Base-by-base conservation (phyloP, 2,888 invertebrate genomes). In the Tribolium freemani region DNA sequence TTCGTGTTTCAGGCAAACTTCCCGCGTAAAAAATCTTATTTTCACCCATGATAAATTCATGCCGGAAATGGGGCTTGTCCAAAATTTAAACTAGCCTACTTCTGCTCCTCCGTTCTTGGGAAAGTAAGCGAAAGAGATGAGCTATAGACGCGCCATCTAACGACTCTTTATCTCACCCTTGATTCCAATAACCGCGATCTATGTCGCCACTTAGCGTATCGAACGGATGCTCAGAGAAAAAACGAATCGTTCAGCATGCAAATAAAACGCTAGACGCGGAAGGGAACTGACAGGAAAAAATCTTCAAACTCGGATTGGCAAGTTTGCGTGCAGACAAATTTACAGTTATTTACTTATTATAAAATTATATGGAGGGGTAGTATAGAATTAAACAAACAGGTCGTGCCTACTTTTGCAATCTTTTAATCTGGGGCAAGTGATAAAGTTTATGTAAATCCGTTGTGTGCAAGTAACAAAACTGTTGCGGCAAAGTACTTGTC, bases 171-270 rank as follows among this genome's bases (percentile, higher is more conserved):
- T 78, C 75, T 78, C 74, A 77, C 76, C 78, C 77, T 64, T 44
- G 77, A 75, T 77, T 76, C 77, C 69, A 75, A 78, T 77, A 78
- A 78, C 74, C 73, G 67, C 78, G 76, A 78, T 78, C 76, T 78
- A 78, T 77, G 78, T 72, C 71, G 75, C 72, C 76, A 77, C 76
- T 77, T 76, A 75, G 69, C 76, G 74, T 72, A 70, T 73, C 73
- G 69, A 73, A 73, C 61, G 58, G 70, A 31, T 69, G 61, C 68
- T 50, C 46, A 58, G 67, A 69, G 73, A 76, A 69, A 64, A 71
- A 74, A 66, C 69, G 57, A 71, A 48, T 38, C 54, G 46, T 30
- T 20, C 16, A 58, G 38, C 26, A 69, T 54, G 69, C 69, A 69
- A 69, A 69, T 69, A 56, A 26, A 67, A 26, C 20, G 30, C 10